A percentile compares a stretch with the other conserved stretches of the same genome.
phyloP scores from a whole-genome alignment of 2,797 vertebrate species.

The Poecilia picta region DNA sequence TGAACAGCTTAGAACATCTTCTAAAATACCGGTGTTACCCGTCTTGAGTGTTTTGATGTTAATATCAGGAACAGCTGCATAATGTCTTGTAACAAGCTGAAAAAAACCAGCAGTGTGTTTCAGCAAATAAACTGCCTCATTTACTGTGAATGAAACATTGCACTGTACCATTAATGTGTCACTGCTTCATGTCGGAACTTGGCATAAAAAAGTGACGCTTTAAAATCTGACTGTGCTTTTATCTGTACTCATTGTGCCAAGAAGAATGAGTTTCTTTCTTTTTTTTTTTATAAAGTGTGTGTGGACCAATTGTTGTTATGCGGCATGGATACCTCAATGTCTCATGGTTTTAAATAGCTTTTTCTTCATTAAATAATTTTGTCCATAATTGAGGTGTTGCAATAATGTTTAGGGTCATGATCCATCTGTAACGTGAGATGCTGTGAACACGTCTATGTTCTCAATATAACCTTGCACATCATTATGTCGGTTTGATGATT shows the following conservation, averaged over 20 bases:
- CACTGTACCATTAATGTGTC: slow-evolving; percentile 58
- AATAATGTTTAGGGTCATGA: slow-evolving; percentile 1
- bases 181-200: slow-evolving; percentile 55
- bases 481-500: no score
- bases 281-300: slow-evolving; percentile 36
- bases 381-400: slow-evolving; percentile 21
- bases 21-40: slow-evolving; percentile 27
- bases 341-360: slow-evolving; percentile 17
- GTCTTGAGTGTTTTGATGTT: slow-evolving; percentile 32
- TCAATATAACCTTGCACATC: not conserved
- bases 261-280: slow-evolving; percentile 24
- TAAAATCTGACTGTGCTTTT: slow-evolving; percentile 17
- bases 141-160: slow-evolving; percentile 76
- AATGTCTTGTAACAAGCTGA: slow-evolving; percentile 46
- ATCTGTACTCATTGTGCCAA: slow-evolving; percentile 48
- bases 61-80: slow-evolving; percentile 29
- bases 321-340: slow-evolving; percentile 46
- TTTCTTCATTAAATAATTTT: slow-evolving; percentile 59
- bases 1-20: slow-evolving; percentile 40
- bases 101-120: slow-evolving; percentile 21
- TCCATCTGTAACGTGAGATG: not conserved
- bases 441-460: not conserved
- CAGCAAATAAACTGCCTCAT: slow-evolving; percentile 62
- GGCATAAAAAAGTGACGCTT: slow-evolving; percentile 46
- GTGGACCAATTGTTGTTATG: slow-evolving; percentile 54